Conservation (phyloP, 2,797 vertebrate genomes). For the Lepus townsendii region DNA sequence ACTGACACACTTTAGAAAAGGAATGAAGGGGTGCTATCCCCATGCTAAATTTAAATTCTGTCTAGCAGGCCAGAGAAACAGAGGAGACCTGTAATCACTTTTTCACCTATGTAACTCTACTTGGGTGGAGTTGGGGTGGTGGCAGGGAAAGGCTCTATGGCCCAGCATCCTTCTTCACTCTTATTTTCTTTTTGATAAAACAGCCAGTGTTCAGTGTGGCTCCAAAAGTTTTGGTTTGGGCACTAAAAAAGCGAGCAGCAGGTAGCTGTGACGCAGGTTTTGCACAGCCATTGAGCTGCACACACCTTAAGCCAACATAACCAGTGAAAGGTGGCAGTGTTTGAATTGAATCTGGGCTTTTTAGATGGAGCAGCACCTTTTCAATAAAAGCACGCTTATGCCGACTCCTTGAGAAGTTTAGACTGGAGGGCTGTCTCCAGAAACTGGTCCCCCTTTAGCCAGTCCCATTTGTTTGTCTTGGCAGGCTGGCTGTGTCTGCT, state of each 20-base stretch:
- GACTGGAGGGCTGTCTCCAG: slow-evolving; percentile 95
- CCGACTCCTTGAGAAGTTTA: slow-evolving; percentile 95
- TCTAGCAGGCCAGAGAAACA: neutral
- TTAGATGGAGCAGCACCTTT: slow-evolving; percentile 91
- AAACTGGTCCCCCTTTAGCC: slow-evolving; percentile 92
- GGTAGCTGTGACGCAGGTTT: slow-evolving; percentile 97
- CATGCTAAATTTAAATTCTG: slow-evolving; percentile 42
- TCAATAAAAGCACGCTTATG: slow-evolving; percentile 93
- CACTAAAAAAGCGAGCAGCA: slow-evolving; percentile 89
- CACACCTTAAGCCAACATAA: slow-evolving; percentile 96
- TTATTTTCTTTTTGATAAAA: slow-evolving; percentile 88
- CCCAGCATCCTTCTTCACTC: slow-evolving; percentile 75
- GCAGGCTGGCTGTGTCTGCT: slow-evolving; percentile 94
- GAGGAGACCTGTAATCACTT: slow-evolving; percentile 49
- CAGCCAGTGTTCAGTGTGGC: slow-evolving; percentile 85
- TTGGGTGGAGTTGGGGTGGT: slow-evolving; percentile 65
- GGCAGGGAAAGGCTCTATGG: slow-evolving; percentile 68
- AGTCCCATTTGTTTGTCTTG: slow-evolving; percentile 97
- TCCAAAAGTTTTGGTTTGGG: slow-evolving; percentile 77
- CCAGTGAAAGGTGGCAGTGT: slow-evolving; percentile 98
- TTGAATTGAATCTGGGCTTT: slow-evolving; percentile 89
- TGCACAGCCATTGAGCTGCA: slow-evolving; percentile 93
- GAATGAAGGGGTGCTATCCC: neutral
- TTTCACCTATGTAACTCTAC: slow-evolving; percentile 38
- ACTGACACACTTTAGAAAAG: neutral